A percentile compares a stretch with the other conserved stretches of the same genome.
Evolutionary conservation across 1,140 invertebrate species (phyloP).

Genomic region (Drosophila burlai): DNA sequence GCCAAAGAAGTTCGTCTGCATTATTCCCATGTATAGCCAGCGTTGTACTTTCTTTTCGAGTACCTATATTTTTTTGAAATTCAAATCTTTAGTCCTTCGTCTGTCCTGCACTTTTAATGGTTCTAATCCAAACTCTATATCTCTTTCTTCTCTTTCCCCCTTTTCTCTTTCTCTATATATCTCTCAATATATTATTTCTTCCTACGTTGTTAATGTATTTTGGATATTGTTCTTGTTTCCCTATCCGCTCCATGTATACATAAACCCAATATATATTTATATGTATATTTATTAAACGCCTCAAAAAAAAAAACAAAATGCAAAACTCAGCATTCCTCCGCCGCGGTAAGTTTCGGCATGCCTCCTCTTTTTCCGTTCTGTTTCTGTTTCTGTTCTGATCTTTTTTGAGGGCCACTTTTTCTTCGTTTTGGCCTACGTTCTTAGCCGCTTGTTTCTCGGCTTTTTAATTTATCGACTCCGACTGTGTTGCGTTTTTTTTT

Average conservation of each 20-base stretch:
- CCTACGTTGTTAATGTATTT: slow-evolving; percentile 67
- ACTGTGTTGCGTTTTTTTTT: slow-evolving; percentile 32
- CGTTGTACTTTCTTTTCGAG: slow-evolving; percentile 10
- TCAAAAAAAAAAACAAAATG: slow-evolving; percentile 72
- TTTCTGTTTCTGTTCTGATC: slow-evolving; percentile 43
- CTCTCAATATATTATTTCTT: slow-evolving; percentile 40
- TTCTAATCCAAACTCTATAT: slow-evolving; percentile 56
- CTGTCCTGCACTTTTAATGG: slow-evolving; percentile 26
- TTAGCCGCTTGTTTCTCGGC: slow-evolving; percentile 47
- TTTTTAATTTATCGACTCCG: slow-evolving; percentile 59
- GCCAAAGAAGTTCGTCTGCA: slow-evolving; percentile 7
- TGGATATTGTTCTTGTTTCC: slow-evolving; percentile 80
- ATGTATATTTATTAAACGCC: slow-evolving; percentile 78
- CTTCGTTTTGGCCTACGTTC: slow-evolving; percentile 55
- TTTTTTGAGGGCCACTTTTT: slow-evolving; percentile 46
- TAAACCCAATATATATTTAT: slow-evolving; percentile 37
- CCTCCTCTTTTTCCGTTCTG: slow-evolving; percentile 44
- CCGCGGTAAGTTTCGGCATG: slow-evolving; percentile 89
- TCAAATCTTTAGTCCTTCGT: neutral
- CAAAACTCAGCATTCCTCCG: slow-evolving; percentile 88
- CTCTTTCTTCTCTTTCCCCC: slow-evolving; percentile 35
- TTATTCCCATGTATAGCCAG: neutral
- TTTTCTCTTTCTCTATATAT: slow-evolving; percentile 35
- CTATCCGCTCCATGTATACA: slow-evolving; percentile 42
- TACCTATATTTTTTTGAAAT: slow-evolving; percentile 7